Conservation (phyloP, 2,113 vertebrate species). For the Oreotragus oreotragus region DNA sequence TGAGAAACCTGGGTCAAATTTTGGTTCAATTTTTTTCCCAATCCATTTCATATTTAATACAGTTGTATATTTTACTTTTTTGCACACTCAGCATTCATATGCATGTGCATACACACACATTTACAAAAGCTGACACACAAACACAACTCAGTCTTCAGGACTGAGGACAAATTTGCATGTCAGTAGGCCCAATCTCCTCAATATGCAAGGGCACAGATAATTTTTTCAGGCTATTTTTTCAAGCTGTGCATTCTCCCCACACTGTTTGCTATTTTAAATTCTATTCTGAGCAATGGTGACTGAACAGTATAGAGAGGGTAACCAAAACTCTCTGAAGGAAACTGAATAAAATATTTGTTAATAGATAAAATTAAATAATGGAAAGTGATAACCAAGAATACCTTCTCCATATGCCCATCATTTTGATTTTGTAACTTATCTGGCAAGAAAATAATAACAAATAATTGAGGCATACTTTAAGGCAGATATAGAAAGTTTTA, state of each 20-base stretch:
- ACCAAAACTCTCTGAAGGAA: background rate
- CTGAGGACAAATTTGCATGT: fast-evolving
- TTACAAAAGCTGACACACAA: background rate
- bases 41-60: fast-evolving
- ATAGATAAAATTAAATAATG: background rate
- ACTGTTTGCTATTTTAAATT: background rate
- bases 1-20: background rate
- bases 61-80: background rate
- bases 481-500: background rate
- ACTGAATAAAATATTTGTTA: background rate
- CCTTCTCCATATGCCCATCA: background rate
- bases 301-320: background rate
- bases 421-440: background rate
- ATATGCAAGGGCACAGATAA: background rate
- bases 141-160: background rate
- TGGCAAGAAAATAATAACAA: background rate
- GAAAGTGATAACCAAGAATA: background rate
- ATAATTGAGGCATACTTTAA: background rate
- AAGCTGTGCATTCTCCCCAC: background rate
- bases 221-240: background rate
- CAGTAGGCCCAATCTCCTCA: background rate
- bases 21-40: background rate
- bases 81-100: background rate
- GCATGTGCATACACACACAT: fast-evolving
- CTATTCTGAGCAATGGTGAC: background rate